A percentile compares a stretch with the other conserved stretches of the same genome.
Evolutionary conservation across 30 jellyfish, hydroid and myxozoan genomes (phyloP).

Genomic region (Pelagia noctiluca): DNA sequence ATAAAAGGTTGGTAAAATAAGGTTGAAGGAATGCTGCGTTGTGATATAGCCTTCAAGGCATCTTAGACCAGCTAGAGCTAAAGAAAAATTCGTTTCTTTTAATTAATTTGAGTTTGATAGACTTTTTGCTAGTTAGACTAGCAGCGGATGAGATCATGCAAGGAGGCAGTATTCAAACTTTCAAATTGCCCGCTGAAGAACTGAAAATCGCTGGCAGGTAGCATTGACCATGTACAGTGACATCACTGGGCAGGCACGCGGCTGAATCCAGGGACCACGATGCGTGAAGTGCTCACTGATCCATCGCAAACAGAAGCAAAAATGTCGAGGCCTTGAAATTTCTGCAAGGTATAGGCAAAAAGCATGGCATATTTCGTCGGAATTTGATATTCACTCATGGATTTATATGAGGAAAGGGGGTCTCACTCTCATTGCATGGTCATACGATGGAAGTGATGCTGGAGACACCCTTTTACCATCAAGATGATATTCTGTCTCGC

Average conservation of each 20-base stretch:
- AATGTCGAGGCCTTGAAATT: slow-evolving; percentile 65
- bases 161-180: slow-evolving; percentile 22
- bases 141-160: slow-evolving; percentile 61
- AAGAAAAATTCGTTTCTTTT: too few species aligned
- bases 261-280: slow-evolving; percentile 46
- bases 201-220: slow-evolving; percentile 61
- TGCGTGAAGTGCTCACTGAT: slow-evolving; percentile 74
- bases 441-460: slow-evolving; percentile 92
- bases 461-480: slow-evolving; percentile 95
- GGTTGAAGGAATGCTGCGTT: too few species aligned
- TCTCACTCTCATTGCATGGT: slow-evolving; percentile 66
- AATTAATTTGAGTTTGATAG: too few species aligned
- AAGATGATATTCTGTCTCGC: slow-evolving; percentile 89
- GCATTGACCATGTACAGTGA: slow-evolving; percentile 71
- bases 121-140: too few species aligned
- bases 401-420: slow-evolving; percentile 64
- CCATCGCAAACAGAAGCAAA: slow-evolving; percentile 64
- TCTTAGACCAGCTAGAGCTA: too few species aligned
- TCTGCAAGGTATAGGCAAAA: slow-evolving; percentile 29
- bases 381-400: slow-evolving; percentile 44
- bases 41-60: too few species aligned
- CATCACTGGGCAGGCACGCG: slow-evolving; percentile 71
- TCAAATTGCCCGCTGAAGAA: slow-evolving; percentile 8
- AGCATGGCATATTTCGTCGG: not conserved
- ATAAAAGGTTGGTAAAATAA: too few species aligned